Base-by-base conservation (phyloP, 2,888 invertebrate species). In the Acrobasis repandana region DNA sequence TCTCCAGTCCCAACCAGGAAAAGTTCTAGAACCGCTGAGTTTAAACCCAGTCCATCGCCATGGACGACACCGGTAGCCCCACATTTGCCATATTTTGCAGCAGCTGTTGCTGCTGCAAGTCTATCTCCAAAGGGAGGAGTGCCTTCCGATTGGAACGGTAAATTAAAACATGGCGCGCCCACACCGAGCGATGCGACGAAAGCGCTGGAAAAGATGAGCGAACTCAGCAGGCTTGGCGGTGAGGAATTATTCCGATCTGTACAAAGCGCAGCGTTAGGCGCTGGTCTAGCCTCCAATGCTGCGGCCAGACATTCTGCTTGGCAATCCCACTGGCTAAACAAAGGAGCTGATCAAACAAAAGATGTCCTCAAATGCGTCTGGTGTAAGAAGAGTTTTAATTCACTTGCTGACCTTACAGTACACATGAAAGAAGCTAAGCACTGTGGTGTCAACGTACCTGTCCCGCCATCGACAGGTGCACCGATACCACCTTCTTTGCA, bases 361-460 rank as follows among this genome's bases (percentile, higher is more conserved):
- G 98, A 98, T 81, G 99, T 99, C 36, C 94, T 99, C 38, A 98
- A 98, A 83, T 99, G 99, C 85, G 99, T 99, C 48, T 98, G 98
- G 97, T 99, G 99, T 86, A 98, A 98, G 83, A 98, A 98, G 83
- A 98, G 98, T 76, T 99, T 99, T 83, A 97, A 97, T 63, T 97
- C 98, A 38, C 90, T 99, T 54, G 98, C 98, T 1, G 97, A 98
- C 66, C 94, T 99, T 90, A 98, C 98, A 5, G 95, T 97, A 52
- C 99, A 99, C 88, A 99, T 99, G 99, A 98, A 99, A 88, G 98
- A 98, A 90, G 98, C 98, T 0, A 98, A 98, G 81, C 98, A 99
- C 78, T 98, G 99, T 72, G 97, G 97, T 38, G 97, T 97, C 0
- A 97, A 96, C 75, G 96, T 97, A 75, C 96, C 97, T 14, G 94